These are phyloP conservation scores for Lepidurus packardi DNA, from an alignment of 1,140 invertebrate species.

Conservation along the genomic window DNA sequence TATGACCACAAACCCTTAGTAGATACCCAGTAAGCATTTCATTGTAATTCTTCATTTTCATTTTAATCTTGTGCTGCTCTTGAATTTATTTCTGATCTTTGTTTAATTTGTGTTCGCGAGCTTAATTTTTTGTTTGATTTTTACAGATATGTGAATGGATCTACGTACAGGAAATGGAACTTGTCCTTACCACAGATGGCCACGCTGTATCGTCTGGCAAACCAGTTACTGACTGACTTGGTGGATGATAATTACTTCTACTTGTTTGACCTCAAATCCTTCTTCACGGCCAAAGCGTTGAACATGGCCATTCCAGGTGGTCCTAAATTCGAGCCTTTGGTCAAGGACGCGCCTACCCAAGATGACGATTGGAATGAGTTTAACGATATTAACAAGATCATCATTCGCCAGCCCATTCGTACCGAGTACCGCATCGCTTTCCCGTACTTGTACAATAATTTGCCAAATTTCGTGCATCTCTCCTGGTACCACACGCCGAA, in stretches of 20 bases:
- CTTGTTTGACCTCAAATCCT: constrained; percentile 97
- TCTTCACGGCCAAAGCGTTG: constrained; percentile 98
- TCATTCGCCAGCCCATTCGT: constrained; percentile 94
- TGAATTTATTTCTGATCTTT: not conserved
- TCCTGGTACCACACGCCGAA: constrained; percentile 98
- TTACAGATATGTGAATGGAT: constrained; percentile 87
- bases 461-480: constrained; percentile 91
- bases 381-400: constrained; percentile 99
- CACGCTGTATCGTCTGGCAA: constrained; percentile 91
- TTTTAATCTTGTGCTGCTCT: not conserved
- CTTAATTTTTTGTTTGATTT: constrained; percentile 37
- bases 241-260: constrained; percentile 99
- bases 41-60: not conserved
- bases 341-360: constrained; percentile 93
- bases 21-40: constrained; percentile 63
- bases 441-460: constrained; percentile 98
- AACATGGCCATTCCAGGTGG: constrained; percentile 99
- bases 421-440: constrained; percentile 99
- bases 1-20: constrained; percentile 97
- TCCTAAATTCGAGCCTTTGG: constrained; percentile 98
- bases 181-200: constrained; percentile 93
- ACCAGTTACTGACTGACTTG: constrained; percentile 96
- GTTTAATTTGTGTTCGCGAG: not conserved
- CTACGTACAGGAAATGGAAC: constrained; percentile 95
- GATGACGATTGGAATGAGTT: constrained; percentile 99